Evolutionary conservation across 1,140 invertebrate genomes (phyloP).

Genomic region (Lordiphosa clarofinis): DNA sequence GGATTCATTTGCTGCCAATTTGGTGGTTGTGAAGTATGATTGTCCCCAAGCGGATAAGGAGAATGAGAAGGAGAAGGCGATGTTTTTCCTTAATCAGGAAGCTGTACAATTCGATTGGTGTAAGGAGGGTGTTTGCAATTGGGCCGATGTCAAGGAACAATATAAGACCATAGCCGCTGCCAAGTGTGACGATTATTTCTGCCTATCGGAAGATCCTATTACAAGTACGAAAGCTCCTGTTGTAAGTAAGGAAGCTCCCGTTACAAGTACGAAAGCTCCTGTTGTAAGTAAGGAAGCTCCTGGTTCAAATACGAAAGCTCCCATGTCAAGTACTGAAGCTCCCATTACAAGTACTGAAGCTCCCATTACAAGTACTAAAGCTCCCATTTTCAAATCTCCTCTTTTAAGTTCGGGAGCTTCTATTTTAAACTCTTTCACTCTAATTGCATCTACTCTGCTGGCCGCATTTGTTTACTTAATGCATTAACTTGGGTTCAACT

Average conservation of each 20-base stretch:
- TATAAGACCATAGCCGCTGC: conserved; percentile 55
- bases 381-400: too few relatives aligned
- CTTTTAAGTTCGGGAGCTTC: conserved; percentile 31
- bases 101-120: conserved; percentile 83
- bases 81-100: conserved; percentile 84
- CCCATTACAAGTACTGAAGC: too few relatives aligned
- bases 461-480: conserved; percentile 65
- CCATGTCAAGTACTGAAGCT: too few relatives aligned
- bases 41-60: conserved; percentile 81
- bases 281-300: too few relatives aligned
- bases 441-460: conserved; percentile 19
- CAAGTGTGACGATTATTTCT: conserved; percentile 64
- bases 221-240: too few relatives aligned
- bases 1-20: conserved; percentile 88
- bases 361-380: too few relatives aligned
- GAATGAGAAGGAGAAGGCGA: conserved; percentile 83
- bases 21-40: conserved; percentile 84
- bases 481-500: conserved; percentile 34
- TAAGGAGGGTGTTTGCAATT: conserved; percentile 83
- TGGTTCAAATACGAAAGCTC: too few relatives aligned
- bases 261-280: too few relatives aligned
- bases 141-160: conserved; percentile 72
- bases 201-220: too few relatives aligned
- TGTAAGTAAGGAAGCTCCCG: too few relatives aligned
- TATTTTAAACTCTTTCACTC: conserved; percentile 3